These are phyloP conservation scores for Drosophila mojavensis DNA, from an alignment of 1,140 invertebrate genomes.

Conservation along the genomic window DNA sequence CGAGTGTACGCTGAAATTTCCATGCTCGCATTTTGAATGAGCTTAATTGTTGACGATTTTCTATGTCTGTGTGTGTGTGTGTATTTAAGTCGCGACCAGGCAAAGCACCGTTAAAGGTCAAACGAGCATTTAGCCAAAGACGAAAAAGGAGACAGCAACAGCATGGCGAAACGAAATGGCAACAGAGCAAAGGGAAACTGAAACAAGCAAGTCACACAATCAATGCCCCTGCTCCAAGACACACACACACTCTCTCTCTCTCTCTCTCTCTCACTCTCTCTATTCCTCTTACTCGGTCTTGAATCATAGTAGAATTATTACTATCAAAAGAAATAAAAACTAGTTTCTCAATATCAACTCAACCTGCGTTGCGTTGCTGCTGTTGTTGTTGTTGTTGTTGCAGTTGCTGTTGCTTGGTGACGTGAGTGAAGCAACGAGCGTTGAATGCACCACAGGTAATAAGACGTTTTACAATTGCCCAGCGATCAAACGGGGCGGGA, in stretches of 20 bases:
- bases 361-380: slow-evolving; percentile 21
- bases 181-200: slow-evolving; percentile 38
- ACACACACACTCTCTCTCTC: neutral
- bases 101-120: slow-evolving; percentile 79
- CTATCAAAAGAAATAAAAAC: slow-evolving; percentile 66
- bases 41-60: slow-evolving; percentile 77
- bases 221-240: slow-evolving; percentile 5
- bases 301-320: slow-evolving; percentile 67
- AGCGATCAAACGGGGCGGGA: slow-evolving; percentile 25
- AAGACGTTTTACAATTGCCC: slow-evolving; percentile 50
- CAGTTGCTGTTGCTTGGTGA: slow-evolving; percentile 17
- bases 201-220: slow-evolving; percentile 42
- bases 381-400: neutral
- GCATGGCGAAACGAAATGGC: slow-evolving; percentile 31
- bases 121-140: slow-evolving; percentile 65
- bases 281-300: neutral
- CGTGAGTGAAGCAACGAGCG: slow-evolving; percentile 29
- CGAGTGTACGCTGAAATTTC: slow-evolving; percentile 48
- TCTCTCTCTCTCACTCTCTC: slow-evolving; percentile 4
- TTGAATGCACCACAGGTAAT: slow-evolving; percentile 52
- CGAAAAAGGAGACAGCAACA: slow-evolving; percentile 31
- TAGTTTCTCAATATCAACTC: slow-evolving; percentile 61
- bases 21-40: slow-evolving; percentile 78
- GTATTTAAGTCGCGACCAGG: slow-evolving; percentile 32
- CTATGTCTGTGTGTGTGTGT: slow-evolving; percentile 1